A percentile compares a stretch with the other conserved stretches of the same genome.
These are phyloP conservation scores for Rotaria macrura DNA, from an alignment of 2,888 invertebrate genomes.

Conservation along the genomic window DNA sequence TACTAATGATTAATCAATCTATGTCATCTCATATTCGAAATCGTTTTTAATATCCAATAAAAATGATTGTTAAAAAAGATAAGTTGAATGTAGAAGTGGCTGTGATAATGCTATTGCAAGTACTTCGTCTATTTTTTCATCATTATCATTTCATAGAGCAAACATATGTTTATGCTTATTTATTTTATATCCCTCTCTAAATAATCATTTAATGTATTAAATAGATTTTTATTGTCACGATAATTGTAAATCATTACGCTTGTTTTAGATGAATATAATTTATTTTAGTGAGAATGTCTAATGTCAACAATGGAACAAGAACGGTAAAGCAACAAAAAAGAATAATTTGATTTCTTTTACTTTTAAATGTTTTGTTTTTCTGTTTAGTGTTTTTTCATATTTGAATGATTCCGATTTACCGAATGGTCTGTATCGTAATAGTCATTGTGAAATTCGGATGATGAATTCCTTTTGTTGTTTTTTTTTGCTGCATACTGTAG, in stretches of 20 bases:
- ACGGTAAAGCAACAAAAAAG: neutral
- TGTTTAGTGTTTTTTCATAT: neutral
- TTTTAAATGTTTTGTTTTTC: neutral
- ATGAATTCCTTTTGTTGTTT: too few relatives aligned
- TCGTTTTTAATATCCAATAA: neutral
- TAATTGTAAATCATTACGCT: neutral
- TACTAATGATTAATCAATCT: neutral
- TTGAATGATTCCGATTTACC: conserved; percentile 2
- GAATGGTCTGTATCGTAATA: neutral
- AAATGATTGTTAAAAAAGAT: neutral
- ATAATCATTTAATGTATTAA: neutral
- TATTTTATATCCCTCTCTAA: neutral
- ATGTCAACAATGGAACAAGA: neutral
- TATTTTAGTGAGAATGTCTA: neutral
- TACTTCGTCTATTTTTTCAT: neutral
- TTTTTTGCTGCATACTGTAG: too few relatives aligned
- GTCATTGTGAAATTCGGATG: neutral
- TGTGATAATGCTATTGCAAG: neutral
- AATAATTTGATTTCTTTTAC: too few relatives aligned
- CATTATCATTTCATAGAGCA: neutral
- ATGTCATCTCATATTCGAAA: neutral
- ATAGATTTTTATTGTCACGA: neutral
- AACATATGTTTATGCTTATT: neutral
- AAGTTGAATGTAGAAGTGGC: too few relatives aligned
- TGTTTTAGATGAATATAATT: neutral